Evolutionary conservation across 2,888 invertebrate genomes (phyloP), one percentile per base, ranked within the genome.

Genomic region (Scaptomyza polygonia): DNA sequence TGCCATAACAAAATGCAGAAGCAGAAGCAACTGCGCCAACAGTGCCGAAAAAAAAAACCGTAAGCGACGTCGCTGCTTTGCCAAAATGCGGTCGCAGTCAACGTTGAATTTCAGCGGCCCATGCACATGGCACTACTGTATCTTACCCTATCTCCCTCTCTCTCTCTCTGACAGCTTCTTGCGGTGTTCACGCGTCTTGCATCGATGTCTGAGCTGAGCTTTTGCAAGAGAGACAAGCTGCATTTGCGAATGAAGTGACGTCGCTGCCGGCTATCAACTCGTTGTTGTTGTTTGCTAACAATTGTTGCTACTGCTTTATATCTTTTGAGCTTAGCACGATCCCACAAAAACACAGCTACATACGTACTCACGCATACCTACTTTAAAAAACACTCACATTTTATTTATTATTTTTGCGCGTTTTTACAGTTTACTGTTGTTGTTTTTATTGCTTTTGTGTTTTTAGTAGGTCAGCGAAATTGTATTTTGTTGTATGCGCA

Each of bases 381-480:
- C 63, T 62, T 52, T 59, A 56, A 71, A 78, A 69, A 69, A 52
- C 78, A 71, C 82, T 80, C 65, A 80, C 72, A 69, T 83, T 87
- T 79, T 79, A 85, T 83, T 81, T 36, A 36, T 76, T 79, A 71
- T 77, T 79, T 79, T 77, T 49, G 73, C 77, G 70, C 70, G 56
- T 70, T 73, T 69, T 68, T 55, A 30, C 44, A 40, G 56, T 53
- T 61, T 56, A 48, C 48, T 58, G 62, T 63, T 74, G 48, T 55
- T 70, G 61, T 65, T 82, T 57, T 66, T 76, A 53, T 54, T 75
- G 25, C 16, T 48, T 58, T 43, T 59, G 36, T 55, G 64, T 69
- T 77, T 82, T 81, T 88, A 83, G 84, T 85, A 68, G 84, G 84
- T 85, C 84, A 85, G 88, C 86, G 80, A 85, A 88, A 83, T 88